phyloP scores from a whole-genome alignment of 92 coral and sea anemone species.

The Heteractis magnifica region DNA sequence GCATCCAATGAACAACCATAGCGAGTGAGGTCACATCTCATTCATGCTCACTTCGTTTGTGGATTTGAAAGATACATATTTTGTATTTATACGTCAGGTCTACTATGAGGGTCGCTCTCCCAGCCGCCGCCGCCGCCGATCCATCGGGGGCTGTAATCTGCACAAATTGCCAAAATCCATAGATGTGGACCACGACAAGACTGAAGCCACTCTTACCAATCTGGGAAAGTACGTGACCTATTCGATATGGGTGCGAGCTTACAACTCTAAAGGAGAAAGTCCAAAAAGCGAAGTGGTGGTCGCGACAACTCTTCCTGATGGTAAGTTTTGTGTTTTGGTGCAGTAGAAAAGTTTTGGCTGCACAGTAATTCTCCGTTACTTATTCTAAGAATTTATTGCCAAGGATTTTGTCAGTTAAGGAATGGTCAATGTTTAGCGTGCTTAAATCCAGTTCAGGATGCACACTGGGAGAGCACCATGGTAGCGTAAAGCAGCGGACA shows the following conservation, averaged over 20 bases:
- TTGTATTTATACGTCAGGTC: slow-evolving; percentile 37
- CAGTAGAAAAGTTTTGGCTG: too few species aligned
- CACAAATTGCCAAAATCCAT: slow-evolving; percentile 72
- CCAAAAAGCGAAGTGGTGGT: slow-evolving; percentile 46
- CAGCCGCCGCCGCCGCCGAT: slow-evolving; percentile 57
- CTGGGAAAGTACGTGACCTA: slow-evolving; percentile 78
- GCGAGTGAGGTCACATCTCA: too few species aligned
- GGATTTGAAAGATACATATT: too few species aligned
- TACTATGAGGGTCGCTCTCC: slow-evolving; percentile 51
- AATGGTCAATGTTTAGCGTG: not conserved
- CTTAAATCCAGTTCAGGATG: too few species aligned
- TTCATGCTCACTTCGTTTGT: not conserved
- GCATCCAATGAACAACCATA: too few species aligned
- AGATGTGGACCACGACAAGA: slow-evolving; percentile 73
- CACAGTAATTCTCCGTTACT: not conserved
- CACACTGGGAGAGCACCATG: too few species aligned
- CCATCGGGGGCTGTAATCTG: slow-evolving; percentile 42
- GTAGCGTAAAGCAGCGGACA: too few species aligned
- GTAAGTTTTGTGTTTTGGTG: slow-evolving; percentile 44
- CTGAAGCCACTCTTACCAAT: slow-evolving; percentile 70
- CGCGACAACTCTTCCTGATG: slow-evolving; percentile 68
- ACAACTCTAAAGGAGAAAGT: slow-evolving; percentile 90
- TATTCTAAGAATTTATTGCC: not conserved
- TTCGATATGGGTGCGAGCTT: slow-evolving; percentile 71
- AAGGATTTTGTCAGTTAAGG: not conserved